Percentiles rank a stretch among this genome's conserved stretches.
phyloP scores from a whole-genome alignment of 1,140 invertebrate genomes.

The Drosophila leontia region DNA sequence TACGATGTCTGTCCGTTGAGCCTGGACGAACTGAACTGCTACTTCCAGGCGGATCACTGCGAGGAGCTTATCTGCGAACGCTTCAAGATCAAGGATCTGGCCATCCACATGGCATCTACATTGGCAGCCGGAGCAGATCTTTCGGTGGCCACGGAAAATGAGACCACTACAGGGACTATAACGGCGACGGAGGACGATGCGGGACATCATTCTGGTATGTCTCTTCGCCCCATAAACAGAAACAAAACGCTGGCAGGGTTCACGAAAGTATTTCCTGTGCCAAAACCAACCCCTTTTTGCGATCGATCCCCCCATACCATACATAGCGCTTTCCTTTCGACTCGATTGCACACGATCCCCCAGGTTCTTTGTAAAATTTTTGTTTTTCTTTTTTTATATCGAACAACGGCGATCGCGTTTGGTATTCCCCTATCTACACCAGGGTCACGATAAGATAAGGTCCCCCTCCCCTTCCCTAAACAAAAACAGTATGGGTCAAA shows the following conservation, averaged over 20 bases:
- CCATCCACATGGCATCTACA: slow-evolving; percentile 42
- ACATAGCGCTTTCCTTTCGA: slow-evolving; percentile 7
- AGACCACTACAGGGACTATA: slow-evolving; percentile 28
- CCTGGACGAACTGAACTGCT: slow-evolving; percentile 75
- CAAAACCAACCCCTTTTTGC: slow-evolving; percentile 30
- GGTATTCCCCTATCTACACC: slow-evolving; percentile 34
- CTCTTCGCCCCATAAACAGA: background rate
- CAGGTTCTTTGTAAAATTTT: background rate
- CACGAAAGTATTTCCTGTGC: slow-evolving; percentile 25
- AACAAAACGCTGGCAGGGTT: background rate
- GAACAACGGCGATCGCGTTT: slow-evolving; percentile 29
- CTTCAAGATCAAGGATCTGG: slow-evolving; percentile 79
- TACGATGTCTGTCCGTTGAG: slow-evolving; percentile 79
- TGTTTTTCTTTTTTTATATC: slow-evolving; percentile 8
- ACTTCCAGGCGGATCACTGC: slow-evolving; percentile 82
- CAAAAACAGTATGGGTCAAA: slow-evolving; percentile 13
- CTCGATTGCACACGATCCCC: slow-evolving; percentile 18
- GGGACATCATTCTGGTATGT: slow-evolving; percentile 84
- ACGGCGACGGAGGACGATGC: slow-evolving; percentile 75
- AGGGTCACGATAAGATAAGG: slow-evolving; percentile 43
- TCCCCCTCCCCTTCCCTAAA: background rate
- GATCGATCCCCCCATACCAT: slow-evolving; percentile 7
- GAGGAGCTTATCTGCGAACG: slow-evolving; percentile 77
- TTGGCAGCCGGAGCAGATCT: slow-evolving; percentile 24
- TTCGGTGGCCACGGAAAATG: slow-evolving; percentile 18